Conservation (phyloP, 2,888 invertebrate genomes). For the Tricholauxania praeusta region DNA sequence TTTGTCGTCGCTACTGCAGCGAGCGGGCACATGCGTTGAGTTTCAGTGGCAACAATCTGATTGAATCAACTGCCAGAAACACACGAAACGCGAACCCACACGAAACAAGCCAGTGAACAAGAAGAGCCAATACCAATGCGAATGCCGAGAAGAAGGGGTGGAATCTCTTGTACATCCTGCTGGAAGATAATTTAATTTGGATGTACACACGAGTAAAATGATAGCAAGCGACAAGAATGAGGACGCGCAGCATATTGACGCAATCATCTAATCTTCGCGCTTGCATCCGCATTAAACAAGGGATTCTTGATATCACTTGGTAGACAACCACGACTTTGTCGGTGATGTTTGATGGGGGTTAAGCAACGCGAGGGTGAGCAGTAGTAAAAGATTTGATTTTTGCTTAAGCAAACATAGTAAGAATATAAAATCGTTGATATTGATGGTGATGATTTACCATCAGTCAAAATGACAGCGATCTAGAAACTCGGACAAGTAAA, state of each 20-base stretch:
- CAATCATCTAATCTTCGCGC: slow-evolving; percentile 69
- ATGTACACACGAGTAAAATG: slow-evolving; percentile 52
- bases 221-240: slow-evolving; percentile 26
- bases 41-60: slow-evolving; percentile 63
- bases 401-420: too few relatives aligned
- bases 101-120: slow-evolving; percentile 17
- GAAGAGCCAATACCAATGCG: not conserved
- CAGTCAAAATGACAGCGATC: too few relatives aligned
- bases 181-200: slow-evolving; percentile 68
- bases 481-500: slow-evolving; percentile 12
- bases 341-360: not conserved
- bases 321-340: not conserved
- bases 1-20: slow-evolving; percentile 45
- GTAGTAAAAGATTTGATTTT: too few relatives aligned
- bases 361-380: slow-evolving; percentile 4
- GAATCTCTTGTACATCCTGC: slow-evolving; percentile 55
- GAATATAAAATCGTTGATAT: slow-evolving; percentile 38
- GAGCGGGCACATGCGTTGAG: slow-evolving; percentile 43
- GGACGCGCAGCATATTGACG: slow-evolving; percentile 64
- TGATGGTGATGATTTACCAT: slow-evolving; percentile 36
- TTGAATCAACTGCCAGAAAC: slow-evolving; percentile 59
- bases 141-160: slow-evolving; percentile 54
- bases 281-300: slow-evolving; percentile 51
- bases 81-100: slow-evolving; percentile 35
- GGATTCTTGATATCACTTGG: slow-evolving; percentile 34